Conservation (phyloP, 1,140 invertebrate genomes). For the Lordiphosa collinella region DNA sequence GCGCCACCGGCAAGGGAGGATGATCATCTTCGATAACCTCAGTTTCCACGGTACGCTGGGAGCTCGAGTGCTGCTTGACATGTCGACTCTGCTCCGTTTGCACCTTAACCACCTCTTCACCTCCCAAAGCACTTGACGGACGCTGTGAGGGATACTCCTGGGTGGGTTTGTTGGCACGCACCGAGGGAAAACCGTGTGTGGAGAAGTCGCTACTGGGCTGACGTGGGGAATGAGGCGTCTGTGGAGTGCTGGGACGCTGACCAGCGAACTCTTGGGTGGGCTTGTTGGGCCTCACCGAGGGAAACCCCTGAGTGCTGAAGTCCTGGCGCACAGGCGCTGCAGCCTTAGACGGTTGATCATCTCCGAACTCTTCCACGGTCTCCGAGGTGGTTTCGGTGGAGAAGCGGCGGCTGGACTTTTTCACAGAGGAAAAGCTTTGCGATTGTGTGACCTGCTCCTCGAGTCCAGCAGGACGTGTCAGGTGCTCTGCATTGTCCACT, state of each 20-base stretch:
- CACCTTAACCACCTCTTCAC: slow-evolving; percentile 51
- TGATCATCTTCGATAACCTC: slow-evolving; percentile 35
- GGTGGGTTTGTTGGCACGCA: slow-evolving; percentile 65
- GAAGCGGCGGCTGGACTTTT: slow-evolving; percentile 68
- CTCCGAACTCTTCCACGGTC: slow-evolving; percentile 57
- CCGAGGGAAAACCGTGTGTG: slow-evolving; percentile 76
- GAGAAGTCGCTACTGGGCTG: slow-evolving; percentile 45
- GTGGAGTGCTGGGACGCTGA: slow-evolving; percentile 24
- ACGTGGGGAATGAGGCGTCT: slow-evolving; percentile 14
- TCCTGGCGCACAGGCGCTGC: slow-evolving; percentile 22
- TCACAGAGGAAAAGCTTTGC: slow-evolving; percentile 61
- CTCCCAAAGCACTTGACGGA: slow-evolving; percentile 24
- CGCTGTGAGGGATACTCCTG: slow-evolving; percentile 63
- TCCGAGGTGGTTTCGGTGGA: slow-evolving; percentile 74
- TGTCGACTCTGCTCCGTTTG: slow-evolving; percentile 57
- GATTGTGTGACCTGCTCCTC: slow-evolving; percentile 57
- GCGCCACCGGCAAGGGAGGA: background rate
- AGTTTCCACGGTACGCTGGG: slow-evolving; percentile 52
- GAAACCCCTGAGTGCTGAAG: slow-evolving; percentile 50
- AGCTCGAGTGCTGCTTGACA: slow-evolving; percentile 52
- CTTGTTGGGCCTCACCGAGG: slow-evolving; percentile 47
- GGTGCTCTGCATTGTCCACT: slow-evolving; percentile 48
- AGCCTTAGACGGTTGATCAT: slow-evolving; percentile 30
- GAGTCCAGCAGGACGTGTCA: slow-evolving; percentile 16
- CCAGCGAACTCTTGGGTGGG: slow-evolving; percentile 50